Conservation (phyloP, 53 echinoderm and acorn worm species). For the Paracentrotus lividus region DNA sequence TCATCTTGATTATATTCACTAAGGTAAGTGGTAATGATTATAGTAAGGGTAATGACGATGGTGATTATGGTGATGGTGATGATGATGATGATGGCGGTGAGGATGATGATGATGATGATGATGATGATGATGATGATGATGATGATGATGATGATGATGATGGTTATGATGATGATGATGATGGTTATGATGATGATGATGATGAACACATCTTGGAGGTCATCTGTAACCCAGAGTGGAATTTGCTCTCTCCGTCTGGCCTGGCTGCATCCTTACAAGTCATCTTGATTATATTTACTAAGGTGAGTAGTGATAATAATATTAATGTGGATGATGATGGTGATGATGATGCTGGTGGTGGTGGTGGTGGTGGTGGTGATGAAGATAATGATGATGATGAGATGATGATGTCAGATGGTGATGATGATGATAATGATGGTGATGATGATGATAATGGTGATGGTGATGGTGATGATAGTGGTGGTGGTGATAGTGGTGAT, state of each 20-base stretch:
- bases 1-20: conserved; percentile 92
- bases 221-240: conserved; percentile 86
- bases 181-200: conserved; percentile 76
- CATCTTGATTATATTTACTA: conserved; percentile 88
- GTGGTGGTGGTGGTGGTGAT: background rate
- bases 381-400: conserved; percentile 38
- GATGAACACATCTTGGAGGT: conserved; percentile 53
- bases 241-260: conserved; percentile 90
- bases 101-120: conserved; percentile 62
- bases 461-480: background rate
- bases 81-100: conserved; percentile 56
- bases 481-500: background rate
- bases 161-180: too few relatives aligned
- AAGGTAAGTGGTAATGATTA: conserved; percentile 79
- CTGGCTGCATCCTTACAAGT: conserved; percentile 87
- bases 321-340: background rate
- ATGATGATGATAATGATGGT: background rate
- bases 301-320: conserved; percentile 66
- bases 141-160: conserved; percentile 7
- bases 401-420: conserved; percentile 34
- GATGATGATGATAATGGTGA: conserved; percentile 3
- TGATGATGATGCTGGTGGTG: background rate
- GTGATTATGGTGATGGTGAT: conserved; percentile 62
- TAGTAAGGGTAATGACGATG: conserved; percentile 22
- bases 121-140: conserved; percentile 53